Percentiles rank a stretch among this genome's conserved stretches.
phyloP scores from a whole-genome alignment of 2,888 invertebrate genomes.

The Parnassius orleans region DNA sequence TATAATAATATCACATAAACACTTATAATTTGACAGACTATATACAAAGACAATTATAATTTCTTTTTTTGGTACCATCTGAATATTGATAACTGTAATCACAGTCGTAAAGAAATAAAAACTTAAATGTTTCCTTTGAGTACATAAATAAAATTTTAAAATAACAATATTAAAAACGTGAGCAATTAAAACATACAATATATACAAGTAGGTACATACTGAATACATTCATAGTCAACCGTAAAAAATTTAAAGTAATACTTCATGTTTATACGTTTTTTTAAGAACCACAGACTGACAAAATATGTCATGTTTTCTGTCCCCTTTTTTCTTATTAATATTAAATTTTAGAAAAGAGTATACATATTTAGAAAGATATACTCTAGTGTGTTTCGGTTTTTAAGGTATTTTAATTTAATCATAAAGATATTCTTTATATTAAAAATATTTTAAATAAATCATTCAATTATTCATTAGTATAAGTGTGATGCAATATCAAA shows the following conservation, averaged over 20 bases:
- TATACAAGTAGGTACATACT: constrained; percentile 14
- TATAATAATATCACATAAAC: constrained; percentile 79
- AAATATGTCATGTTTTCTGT: no score
- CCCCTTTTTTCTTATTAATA: no score
- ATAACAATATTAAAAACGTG: constrained; percentile 29
- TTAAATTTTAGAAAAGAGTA: no score
- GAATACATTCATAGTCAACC: no score
- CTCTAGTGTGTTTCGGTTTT: no score
- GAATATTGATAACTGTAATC: constrained; percentile 57
- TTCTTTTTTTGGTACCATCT: constrained; percentile 62
- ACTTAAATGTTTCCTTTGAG: constrained; percentile 37
- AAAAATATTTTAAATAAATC: neutral
- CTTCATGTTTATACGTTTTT: no score
- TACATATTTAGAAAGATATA: no score
- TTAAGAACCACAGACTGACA: no score
- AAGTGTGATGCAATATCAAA: neutral
- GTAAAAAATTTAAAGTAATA: no score
- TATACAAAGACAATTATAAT: constrained; percentile 61
- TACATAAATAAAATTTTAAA: constrained; percentile 28
- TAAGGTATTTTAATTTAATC: no score
- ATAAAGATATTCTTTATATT: neutral
- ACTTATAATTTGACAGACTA: constrained; percentile 76
- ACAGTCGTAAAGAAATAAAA: constrained; percentile 39
- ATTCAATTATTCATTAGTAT: neutral
- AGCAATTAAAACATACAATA: constrained; percentile 18